A percentile compares a stretch with the other conserved stretches of the same genome.
These are phyloP conservation scores for Chesias legatella DNA, from an alignment of 2,888 invertebrate species.

Conservation along the genomic window DNA sequence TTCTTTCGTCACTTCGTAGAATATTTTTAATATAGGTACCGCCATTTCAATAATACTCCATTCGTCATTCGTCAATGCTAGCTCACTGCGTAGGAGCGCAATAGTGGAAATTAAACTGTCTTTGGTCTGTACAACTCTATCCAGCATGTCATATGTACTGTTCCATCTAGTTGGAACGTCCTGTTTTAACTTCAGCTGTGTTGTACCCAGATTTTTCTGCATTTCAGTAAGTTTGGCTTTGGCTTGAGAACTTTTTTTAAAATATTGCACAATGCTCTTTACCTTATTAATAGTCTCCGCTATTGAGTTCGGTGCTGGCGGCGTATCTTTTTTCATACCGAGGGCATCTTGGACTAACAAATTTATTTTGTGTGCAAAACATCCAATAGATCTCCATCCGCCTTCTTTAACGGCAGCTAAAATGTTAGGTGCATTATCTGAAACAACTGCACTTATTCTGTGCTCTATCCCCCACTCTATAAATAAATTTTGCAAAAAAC, in stretches of 20 bases:
- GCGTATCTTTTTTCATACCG: too few species aligned
- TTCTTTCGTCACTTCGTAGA: conserved; percentile 2
- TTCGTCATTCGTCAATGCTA: conserved; percentile 7
- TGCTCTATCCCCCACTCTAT: too few species aligned
- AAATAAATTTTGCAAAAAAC: too few species aligned
- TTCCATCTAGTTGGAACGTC: conserved; percentile 2
- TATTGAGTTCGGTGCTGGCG: too few species aligned
- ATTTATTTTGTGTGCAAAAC: conserved; percentile 19
- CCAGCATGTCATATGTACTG: conserved; percentile 3
- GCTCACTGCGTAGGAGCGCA: conserved; percentile 9
- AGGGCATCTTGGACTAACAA: conserved; percentile 12
- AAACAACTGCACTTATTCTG: too few species aligned
- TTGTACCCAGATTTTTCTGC: conserved; percentile 1
- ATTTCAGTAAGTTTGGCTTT: not conserved
- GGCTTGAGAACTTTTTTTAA: conserved; percentile 1
- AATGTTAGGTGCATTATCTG: conserved; percentile 16
- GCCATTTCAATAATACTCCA: conserved; percentile 11
- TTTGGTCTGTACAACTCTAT: conserved; percentile 2
- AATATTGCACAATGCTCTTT: not conserved
- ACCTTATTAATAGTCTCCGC: not conserved
- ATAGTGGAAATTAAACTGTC: conserved; percentile 10
- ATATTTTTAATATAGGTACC: conserved; percentile 11
- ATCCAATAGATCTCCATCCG: conserved; percentile 17
- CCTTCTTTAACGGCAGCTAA: conserved; percentile 12
- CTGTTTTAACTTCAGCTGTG: conserved; percentile 2